Base-by-base conservation (phyloP, 2,113 vertebrate genomes). In the Hipposideros armiger region DNA sequence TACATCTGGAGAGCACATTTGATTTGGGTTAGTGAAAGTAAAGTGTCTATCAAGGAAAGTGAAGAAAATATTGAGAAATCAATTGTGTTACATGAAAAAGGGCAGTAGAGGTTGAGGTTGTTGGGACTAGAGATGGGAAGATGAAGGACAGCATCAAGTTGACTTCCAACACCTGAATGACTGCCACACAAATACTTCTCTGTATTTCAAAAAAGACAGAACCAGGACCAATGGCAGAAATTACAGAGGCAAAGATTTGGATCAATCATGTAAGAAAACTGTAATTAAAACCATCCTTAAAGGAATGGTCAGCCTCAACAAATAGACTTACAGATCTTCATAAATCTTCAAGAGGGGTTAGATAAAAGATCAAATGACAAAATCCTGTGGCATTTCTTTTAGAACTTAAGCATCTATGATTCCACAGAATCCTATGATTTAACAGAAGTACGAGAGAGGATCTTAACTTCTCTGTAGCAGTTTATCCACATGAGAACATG, bases 291-390 rank as follows among this genome's bases (percentile, higher is more conserved):
- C 52, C 54, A 66, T 66, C 22, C 11, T 28, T 11, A 26, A 82
- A 52, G 24, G 13, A 77, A 10, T 8, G 9, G 24, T 76, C 30
- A 83, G 45, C 11, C 14, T 83, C 69, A 45, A 32, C 50, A 86
- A 87, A 22, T 26, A 73, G 47, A 90, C 30, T 69, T 70, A 77
- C 5, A 86, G n/a, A 56, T 89, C 14, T 56, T 77, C 10, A 5
- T 47, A 77, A 89, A 90, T 66, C 52, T 92, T 92, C 47, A 32
- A 70, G 28, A 95, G 15, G 8, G 8, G 28, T 89, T 96, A 50
- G 19, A 40, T 80, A 9, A 91, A 88, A 88, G 7, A 76, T 45
- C 76, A 76, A 82, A 58, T 87, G 47, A 62, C 15, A 84, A n/a
- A 90, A 74, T 42, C 14, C 30, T 60, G 7, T 10, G 58, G 16